These are phyloP conservation scores for Diabrotica virgifera DNA, from an alignment of 1,140 invertebrate species.

Conservation along the genomic window DNA sequence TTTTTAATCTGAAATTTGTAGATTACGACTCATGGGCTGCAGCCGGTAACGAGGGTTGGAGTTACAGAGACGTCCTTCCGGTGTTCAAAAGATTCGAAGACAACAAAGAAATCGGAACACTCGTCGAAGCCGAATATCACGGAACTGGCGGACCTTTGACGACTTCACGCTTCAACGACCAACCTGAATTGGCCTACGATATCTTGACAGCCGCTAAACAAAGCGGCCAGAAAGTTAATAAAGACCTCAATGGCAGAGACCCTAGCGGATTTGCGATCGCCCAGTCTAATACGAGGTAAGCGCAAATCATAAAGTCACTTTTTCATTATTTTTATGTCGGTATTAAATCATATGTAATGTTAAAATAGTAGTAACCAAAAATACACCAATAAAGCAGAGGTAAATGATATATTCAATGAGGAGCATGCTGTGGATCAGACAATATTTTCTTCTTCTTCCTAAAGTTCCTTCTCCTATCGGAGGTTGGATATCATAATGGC, in stretches of 20 bases:
- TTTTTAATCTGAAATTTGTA: neutral
- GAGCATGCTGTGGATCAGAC: no score
- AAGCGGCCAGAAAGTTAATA: slow-evolving; percentile 53
- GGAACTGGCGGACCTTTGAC: slow-evolving; percentile 50
- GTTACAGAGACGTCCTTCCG: slow-evolving; percentile 52
- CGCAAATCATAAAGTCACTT: no score
- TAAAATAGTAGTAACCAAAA: no score
- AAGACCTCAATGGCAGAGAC: slow-evolving; percentile 58
- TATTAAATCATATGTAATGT: no score
- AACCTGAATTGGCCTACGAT: slow-evolving; percentile 52
- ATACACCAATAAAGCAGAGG: no score
- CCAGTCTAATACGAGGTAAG: slow-evolving; percentile 44
- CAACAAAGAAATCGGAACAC: slow-evolving; percentile 53
- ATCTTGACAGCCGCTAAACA: slow-evolving; percentile 61
- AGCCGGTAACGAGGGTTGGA: slow-evolving; percentile 43
- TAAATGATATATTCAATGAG: no score
- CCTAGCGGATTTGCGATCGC: slow-evolving; percentile 48
- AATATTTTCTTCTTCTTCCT: no score
- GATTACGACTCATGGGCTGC: slow-evolving; percentile 71
- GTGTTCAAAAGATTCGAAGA: slow-evolving; percentile 56
- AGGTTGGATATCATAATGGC: no score
- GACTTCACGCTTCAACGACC: slow-evolving; percentile 53
- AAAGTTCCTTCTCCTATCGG: no score
- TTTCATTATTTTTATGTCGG: no score
- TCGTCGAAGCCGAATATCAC: slow-evolving; percentile 49